phyloP scores from a whole-genome alignment of 2,888 invertebrate genomes.

The Agonopterix heracliana region DNA sequence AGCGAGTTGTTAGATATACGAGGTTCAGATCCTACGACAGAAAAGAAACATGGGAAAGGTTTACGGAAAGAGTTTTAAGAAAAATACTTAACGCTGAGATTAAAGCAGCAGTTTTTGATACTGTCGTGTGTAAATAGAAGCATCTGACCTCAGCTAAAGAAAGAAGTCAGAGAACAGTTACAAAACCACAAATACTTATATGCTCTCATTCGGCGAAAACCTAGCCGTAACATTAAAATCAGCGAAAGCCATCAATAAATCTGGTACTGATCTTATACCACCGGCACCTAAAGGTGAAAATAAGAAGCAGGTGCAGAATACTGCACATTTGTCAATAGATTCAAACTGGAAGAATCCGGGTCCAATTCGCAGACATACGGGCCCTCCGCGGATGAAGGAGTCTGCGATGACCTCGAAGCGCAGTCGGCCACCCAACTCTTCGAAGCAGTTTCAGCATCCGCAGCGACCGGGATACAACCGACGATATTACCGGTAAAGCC shows the following conservation, averaged over 20 bases:
- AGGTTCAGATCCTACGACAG: constrained; percentile 12
- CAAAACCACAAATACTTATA: constrained; percentile 16
- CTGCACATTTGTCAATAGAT: background rate
- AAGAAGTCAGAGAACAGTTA: too few relatives aligned
- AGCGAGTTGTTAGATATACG: constrained; percentile 9
- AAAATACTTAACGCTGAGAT: constrained; percentile 17
- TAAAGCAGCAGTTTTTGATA: constrained; percentile 16
- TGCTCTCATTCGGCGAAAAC: constrained; percentile 14
- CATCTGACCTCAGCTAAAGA: too few relatives aligned
- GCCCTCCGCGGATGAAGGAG: constrained; percentile 4
- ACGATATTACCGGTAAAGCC: constrained; percentile 10
- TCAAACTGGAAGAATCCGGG: constrained; percentile 3
- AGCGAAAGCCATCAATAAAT: constrained; percentile 15
- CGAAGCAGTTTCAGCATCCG: constrained; percentile 7
- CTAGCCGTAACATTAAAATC: constrained; percentile 15
- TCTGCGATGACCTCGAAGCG: constrained; percentile 2
- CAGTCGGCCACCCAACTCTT: constrained; percentile 2
- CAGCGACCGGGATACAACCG: constrained; percentile 4
- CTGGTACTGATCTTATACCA: constrained; percentile 2
- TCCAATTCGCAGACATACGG: constrained; percentile 7
- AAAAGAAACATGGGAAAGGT: constrained; percentile 13
- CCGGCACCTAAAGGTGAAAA: background rate
- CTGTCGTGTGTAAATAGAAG: too few relatives aligned
- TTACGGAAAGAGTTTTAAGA: constrained; percentile 17
- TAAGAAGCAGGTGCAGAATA: background rate